Conservation (phyloP, 1,140 invertebrate species). For the Hetaerina americana region DNA sequence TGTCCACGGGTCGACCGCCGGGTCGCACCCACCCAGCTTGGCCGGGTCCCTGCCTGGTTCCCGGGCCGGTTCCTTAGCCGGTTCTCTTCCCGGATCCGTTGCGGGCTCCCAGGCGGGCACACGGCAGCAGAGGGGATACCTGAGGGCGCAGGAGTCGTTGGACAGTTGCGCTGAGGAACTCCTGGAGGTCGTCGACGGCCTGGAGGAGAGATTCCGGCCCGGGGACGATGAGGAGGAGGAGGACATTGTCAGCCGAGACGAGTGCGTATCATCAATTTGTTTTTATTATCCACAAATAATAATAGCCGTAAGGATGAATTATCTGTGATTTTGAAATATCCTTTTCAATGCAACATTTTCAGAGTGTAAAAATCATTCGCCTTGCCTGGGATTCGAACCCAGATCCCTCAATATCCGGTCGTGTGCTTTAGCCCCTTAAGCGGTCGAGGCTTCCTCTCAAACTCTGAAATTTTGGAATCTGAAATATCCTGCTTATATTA, state of each 20-base stretch:
- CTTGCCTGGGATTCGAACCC: too few species aligned
- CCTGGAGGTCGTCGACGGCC: not conserved
- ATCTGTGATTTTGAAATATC: too few species aligned
- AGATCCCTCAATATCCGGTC: too few species aligned
- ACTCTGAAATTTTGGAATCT: too few species aligned
- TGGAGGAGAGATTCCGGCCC: not conserved
- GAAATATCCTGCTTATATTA: too few species aligned
- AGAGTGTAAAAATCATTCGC: too few species aligned
- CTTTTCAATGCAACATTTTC: too few species aligned
- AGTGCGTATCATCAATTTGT: not conserved
- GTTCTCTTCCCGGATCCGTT: not conserved
- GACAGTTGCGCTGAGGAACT: slow-evolving; percentile 32
- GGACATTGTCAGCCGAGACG: not conserved
- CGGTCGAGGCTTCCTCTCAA: too few species aligned
- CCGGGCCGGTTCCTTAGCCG: not conserved
- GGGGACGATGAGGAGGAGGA: not conserved
- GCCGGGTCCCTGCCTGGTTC: not conserved
- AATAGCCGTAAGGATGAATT: too few species aligned
- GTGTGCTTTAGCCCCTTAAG: too few species aligned
- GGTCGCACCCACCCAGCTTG: not conserved
- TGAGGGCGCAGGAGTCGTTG: slow-evolving; percentile 26
- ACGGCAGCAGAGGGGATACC: slow-evolving; percentile 8
- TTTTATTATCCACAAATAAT: too few species aligned
- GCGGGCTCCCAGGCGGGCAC: not conserved
- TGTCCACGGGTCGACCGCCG: not conserved